These are phyloP conservation scores for Lordiphosa mommai DNA, from an alignment of 1,140 invertebrate genomes.

Conservation along the genomic window DNA sequence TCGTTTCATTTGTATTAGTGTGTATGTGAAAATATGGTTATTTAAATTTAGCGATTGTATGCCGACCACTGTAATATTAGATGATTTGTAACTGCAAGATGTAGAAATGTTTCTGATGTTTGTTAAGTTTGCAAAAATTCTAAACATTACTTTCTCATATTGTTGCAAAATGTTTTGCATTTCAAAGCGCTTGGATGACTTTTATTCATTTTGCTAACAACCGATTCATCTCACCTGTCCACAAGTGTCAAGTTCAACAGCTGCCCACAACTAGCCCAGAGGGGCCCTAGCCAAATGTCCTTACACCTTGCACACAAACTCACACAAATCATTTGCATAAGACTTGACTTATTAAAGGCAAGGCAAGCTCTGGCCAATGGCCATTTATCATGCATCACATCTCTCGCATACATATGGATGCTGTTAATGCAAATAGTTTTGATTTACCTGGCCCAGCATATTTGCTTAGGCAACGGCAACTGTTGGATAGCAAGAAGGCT, in stretches of 20 bases:
- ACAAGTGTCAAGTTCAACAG: slow-evolving; percentile 1
- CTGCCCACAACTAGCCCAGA: background rate
- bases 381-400: slow-evolving; percentile 2
- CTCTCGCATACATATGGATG: too few species aligned
- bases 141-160: too few species aligned
- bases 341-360: background rate
- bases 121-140: too few species aligned
- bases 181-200: too few species aligned
- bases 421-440: background rate
- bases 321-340: slow-evolving; percentile 10
- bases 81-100: too few species aligned
- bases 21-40: too few species aligned
- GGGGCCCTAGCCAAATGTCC: background rate
- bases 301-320: slow-evolving; percentile 4
- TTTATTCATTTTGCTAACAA: background rate
- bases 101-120: too few species aligned
- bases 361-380: background rate
- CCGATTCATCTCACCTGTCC: background rate
- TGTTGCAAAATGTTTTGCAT: too few species aligned
- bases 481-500: background rate
- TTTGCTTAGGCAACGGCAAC: background rate
- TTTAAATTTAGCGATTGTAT: too few species aligned
- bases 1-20: too few species aligned
- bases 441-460: background rate
- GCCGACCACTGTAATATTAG: too few species aligned